Evolutionary conservation across 2,797 vertebrate species (phyloP).

Genomic region (Mus caroli): DNA sequence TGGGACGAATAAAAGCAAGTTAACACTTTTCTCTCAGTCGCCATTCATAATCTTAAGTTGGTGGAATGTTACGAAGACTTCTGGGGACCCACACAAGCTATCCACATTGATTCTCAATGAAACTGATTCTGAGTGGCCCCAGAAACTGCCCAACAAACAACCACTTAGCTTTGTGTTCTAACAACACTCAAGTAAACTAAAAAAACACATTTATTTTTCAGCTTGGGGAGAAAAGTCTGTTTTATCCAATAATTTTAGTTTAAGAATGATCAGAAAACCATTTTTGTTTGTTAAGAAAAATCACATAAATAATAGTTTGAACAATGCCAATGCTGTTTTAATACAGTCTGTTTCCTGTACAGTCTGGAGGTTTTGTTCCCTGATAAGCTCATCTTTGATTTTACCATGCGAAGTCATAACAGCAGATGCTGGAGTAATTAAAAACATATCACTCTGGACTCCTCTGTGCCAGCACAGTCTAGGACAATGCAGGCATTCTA

Average conservation of each 20-base stretch:
- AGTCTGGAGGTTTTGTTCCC: slow-evolving; percentile 57
- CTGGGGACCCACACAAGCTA: slow-evolving; percentile 80
- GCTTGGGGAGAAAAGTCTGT: slow-evolving; percentile 41
- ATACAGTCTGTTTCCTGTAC: slow-evolving; percentile 16
- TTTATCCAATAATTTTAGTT: background rate
- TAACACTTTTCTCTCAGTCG: slow-evolving; percentile 82
- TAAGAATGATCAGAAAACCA: background rate
- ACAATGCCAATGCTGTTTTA: background rate
- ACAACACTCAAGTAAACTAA: slow-evolving; percentile 67
- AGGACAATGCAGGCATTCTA: slow-evolving; percentile 77
- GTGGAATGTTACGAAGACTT: slow-evolving; percentile 83
- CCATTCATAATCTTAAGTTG: slow-evolving; percentile 84
- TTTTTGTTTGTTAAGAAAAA: background rate
- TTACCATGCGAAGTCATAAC: slow-evolving; percentile 69
- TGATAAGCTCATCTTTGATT: slow-evolving; percentile 62
- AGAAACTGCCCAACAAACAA: slow-evolving; percentile 83
- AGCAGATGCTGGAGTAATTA: slow-evolving; percentile 81
- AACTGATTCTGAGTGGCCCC: slow-evolving; percentile 81
- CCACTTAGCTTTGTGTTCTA: slow-evolving; percentile 73
- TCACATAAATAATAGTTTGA: background rate
- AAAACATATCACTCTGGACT: slow-evolving; percentile 80
- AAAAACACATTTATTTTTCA: slow-evolving; percentile 60
- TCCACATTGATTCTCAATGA: slow-evolving; percentile 83
- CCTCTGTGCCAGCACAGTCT: slow-evolving; percentile 73
- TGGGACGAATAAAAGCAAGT: slow-evolving; percentile 83